Conservation (phyloP, 2,797 vertebrate species). For the Lepilemur septentrionalis region DNA sequence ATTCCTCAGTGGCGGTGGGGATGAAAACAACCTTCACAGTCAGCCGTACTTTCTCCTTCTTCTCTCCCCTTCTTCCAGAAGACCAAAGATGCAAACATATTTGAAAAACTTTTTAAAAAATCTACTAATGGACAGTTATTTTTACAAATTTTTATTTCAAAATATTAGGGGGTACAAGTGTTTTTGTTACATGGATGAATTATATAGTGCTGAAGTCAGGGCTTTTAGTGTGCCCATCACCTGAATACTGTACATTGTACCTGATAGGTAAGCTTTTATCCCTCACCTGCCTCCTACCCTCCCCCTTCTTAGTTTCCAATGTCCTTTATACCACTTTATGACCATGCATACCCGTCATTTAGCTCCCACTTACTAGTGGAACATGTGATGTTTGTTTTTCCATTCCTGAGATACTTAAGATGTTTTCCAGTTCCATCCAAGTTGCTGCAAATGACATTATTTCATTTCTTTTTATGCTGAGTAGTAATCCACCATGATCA, state of each 20-base stretch:
- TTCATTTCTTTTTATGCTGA: background rate
- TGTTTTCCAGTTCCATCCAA: background rate
- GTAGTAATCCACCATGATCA: background rate
- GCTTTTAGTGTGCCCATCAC: background rate
- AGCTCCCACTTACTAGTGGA: background rate
- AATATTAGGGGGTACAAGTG: background rate
- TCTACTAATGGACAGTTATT: background rate
- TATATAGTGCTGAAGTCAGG: background rate
- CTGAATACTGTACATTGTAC: background rate
- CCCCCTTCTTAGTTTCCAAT: background rate
- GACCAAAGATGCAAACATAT: constrained; percentile 19
- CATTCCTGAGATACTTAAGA: background rate
- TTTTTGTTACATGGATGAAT: background rate
- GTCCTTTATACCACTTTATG: background rate
- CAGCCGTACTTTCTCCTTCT: background rate
- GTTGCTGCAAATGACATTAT: background rate
- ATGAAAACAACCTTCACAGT: constrained; percentile 45
- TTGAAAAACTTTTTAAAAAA: constrained; percentile 14
- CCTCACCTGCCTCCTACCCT: background rate
- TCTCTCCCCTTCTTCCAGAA: background rate
- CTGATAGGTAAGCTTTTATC: background rate
- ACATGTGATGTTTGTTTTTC: background rate
- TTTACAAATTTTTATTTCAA: background rate
- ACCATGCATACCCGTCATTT: background rate
- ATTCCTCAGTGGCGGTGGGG: constrained; percentile 68